Base-by-base conservation (phyloP, 2,797 vertebrate species). In the Melanotaenia parkinsoni region DNA sequence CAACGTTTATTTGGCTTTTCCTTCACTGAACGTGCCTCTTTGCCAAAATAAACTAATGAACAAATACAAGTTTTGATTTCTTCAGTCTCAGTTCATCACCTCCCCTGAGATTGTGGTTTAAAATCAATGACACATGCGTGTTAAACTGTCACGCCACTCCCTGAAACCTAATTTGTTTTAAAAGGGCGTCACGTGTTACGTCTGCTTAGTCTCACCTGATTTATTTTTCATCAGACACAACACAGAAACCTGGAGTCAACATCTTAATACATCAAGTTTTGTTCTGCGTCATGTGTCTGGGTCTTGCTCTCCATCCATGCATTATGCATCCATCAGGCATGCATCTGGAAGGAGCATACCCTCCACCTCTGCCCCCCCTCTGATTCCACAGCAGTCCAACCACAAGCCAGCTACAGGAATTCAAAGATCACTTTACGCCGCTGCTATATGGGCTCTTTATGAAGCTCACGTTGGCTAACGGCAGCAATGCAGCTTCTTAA, bases 391-490 rank as follows among this genome's bases (percentile, higher is more conserved):
- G 63, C 74, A 37, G 59, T 33, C 72, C 77, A 11, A 71, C 75
- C 83, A 80, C 77, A 86, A 76, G 86, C 77, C 80, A 81, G 82
- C 80, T 67, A 11, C 76, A 70, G 80, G 76, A 84, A 82, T 79
- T 81, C 82, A 56, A 45, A 65, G 86, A 80, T 91, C 81, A 32
- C 3, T 66, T 92, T 85, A 67, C 88, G 61, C 10, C 1, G 20
- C 69, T 63, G 35, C 84, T 89, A 76, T 87, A 82, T 63, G 69
- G 86, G 70, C 76, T 72, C 85, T 88, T 91, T 86, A 82, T 87
- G 85, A 78, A 83, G 61, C 47, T 1, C 72, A 20, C 4, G 7
- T 5, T 24, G 40, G 67, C 72, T 65, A 69, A 72, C 37, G 20
- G 68, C 62, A 11, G 45, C 54, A 58, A 81, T 73, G 54, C 59